Evolutionary conservation across 2,113 vertebrate genomes (phyloP).

Genomic region (Podocnemis expansa): DNA sequence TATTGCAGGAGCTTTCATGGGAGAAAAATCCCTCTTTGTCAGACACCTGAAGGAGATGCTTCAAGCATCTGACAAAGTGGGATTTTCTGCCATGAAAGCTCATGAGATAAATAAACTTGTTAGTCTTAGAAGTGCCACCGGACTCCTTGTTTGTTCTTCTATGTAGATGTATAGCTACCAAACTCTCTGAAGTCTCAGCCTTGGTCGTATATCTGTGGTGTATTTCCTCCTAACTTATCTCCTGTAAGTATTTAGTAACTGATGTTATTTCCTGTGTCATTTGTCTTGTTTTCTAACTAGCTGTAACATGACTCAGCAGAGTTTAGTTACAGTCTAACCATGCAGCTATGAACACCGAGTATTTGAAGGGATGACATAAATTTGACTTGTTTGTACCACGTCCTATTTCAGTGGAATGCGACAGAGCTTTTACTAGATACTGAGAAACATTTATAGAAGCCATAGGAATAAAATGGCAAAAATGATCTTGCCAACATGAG

Average conservation of each 20-base stretch:
- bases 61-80: too few species aligned
- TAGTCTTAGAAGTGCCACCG: too few species aligned
- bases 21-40: too few species aligned
- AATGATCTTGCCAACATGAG: not conserved
- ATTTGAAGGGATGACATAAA: not conserved
- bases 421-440: not conserved
- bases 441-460: slow-evolving; percentile 19
- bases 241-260: not conserved
- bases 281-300: slow-evolving; percentile 21
- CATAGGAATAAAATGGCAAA: not conserved
- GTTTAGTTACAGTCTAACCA: slow-evolving; percentile 39
- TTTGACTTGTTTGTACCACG: not conserved
- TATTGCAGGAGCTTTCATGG: too few species aligned
- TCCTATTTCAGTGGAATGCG: slow-evolving; percentile 19
- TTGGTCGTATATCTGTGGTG: not conserved
- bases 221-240: not conserved
- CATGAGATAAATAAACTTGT: too few species aligned
- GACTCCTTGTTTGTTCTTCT: too few species aligned
- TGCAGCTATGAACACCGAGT: not conserved
- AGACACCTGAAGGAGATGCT: too few species aligned
- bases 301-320: slow-evolving; percentile 17
- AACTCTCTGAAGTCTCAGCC: rapidly evolving
- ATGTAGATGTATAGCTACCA: rapidly evolving
- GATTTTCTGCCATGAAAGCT: too few species aligned
- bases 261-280: not conserved